Evolutionary conservation across 53 echinoderm and acorn worm genomes (phyloP).

Genomic region (Crossaster papposus): DNA sequence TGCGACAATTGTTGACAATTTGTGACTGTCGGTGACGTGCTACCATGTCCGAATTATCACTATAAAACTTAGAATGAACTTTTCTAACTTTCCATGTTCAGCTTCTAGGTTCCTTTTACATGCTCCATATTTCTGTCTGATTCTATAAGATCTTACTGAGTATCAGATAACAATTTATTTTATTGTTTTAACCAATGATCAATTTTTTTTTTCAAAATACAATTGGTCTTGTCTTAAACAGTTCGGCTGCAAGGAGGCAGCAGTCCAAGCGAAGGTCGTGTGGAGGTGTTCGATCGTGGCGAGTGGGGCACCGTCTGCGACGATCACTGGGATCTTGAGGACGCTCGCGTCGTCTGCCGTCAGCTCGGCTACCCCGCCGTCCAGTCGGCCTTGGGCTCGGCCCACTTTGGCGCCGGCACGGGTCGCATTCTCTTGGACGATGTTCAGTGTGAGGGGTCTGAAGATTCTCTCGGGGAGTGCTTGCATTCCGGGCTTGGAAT

Average conservation of each 20-base stretch:
- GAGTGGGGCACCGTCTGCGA: conserved; percentile 73
- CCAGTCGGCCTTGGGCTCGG: conserved; percentile 25
- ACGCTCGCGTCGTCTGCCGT: conserved; percentile 64
- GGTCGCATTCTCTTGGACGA: conserved; percentile 70
- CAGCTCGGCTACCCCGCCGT: conserved; percentile 62
- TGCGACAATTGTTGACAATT: background rate
- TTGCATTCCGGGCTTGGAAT: conserved; percentile 52
- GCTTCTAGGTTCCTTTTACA: too few relatives aligned
- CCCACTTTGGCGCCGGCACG: conserved; percentile 46
- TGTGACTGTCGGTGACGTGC: too few relatives aligned
- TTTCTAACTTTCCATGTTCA: too few relatives aligned
- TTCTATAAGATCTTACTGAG: too few relatives aligned
- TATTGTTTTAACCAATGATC: background rate
- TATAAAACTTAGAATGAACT: too few relatives aligned
- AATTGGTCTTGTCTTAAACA: background rate
- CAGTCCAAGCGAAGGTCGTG: conserved; percentile 59
- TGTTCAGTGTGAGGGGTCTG: conserved; percentile 55
- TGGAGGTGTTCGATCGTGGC: conserved; percentile 61
- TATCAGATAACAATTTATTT: too few relatives aligned
- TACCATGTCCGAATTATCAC: too few relatives aligned
- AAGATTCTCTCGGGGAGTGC: conserved; percentile 53
- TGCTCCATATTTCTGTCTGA: too few relatives aligned
- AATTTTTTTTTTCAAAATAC: background rate
- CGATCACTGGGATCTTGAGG: conserved; percentile 58
- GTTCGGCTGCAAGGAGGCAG: conserved; percentile 66